Percentiles rank a stretch among this genome's conserved stretches.
Evolutionary conservation across 2,797 vertebrate genomes (phyloP).

Genomic region (Dermochelys coriacea): DNA sequence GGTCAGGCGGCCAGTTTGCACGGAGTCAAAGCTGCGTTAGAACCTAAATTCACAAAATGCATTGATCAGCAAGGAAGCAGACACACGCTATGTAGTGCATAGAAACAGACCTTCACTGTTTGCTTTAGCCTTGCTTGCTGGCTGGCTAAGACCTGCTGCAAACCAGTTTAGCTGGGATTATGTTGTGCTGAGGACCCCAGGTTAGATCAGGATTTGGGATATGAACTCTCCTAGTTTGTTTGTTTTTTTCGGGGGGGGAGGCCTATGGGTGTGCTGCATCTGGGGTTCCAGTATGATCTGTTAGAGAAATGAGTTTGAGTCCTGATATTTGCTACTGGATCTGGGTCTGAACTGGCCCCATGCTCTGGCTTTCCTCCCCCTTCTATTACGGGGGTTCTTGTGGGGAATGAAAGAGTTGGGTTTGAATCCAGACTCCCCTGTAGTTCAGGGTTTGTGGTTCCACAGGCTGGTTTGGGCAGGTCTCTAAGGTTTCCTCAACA

Average conservation of each 20-base stretch:
- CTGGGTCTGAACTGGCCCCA: background rate
- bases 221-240: background rate
- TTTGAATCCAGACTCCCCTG: background rate
- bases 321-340: background rate
- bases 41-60: background rate
- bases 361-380: background rate
- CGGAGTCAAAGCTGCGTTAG: background rate
- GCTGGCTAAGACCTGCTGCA: background rate
- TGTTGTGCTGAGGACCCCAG: background rate
- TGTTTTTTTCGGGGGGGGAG: too few relatives aligned
- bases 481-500: too few relatives aligned
- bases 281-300: background rate
- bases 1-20: background rate
- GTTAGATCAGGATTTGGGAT: background rate
- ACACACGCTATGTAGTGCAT: accelerated
- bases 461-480: background rate
- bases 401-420: background rate
- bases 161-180: background rate
- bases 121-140: background rate
- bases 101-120: background rate
- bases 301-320: background rate
- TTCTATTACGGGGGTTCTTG: background rate
- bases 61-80: background rate
- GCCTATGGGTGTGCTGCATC: background rate
- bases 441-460: background rate